Evolutionary conservation across 2,113 vertebrate genomes (phyloP).

Genomic region (Ochotona curzoniae): DNA sequence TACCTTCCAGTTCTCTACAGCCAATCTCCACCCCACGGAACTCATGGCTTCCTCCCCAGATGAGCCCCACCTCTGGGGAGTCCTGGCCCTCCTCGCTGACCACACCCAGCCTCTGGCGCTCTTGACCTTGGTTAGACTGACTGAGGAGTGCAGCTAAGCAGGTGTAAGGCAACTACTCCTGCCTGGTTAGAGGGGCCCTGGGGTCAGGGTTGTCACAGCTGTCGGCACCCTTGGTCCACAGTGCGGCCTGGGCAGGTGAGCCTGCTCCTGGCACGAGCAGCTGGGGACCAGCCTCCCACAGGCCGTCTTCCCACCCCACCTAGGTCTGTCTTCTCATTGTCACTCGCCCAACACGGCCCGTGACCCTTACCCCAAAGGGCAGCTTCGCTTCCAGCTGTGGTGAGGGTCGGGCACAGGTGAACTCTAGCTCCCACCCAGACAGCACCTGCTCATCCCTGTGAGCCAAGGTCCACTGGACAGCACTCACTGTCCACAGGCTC

Average conservation of each 20-base stretch:
- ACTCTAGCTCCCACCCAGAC: too few species aligned
- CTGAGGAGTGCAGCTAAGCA: not conserved
- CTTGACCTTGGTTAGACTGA: not conserved
- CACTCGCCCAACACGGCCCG: not conserved
- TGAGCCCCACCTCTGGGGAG: not conserved
- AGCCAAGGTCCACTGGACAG: accelerated
- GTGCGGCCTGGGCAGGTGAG: not conserved
- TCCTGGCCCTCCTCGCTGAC: accelerated
- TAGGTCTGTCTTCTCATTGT: accelerated
- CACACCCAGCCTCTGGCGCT: not conserved
- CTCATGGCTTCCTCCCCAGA: not conserved
- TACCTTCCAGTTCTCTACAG: not conserved
- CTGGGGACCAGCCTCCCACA: not conserved
- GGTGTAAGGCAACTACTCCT: not conserved
- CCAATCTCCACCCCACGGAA: not conserved
- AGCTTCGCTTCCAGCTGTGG: not conserved
- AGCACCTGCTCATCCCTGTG: accelerated
- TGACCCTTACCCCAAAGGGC: not conserved
- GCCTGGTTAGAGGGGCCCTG: not conserved
- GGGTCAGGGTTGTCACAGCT: not conserved
- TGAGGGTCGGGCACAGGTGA: accelerated
- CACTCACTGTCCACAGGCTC: not conserved
- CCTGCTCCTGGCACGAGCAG: not conserved
- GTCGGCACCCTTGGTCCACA: too few species aligned
- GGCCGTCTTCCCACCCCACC: not conserved